Evolutionary conservation across 2,888 invertebrate species (phyloP), one percentile per base, ranked within the genome.

Genomic region (Lumbricus terrestris): DNA sequence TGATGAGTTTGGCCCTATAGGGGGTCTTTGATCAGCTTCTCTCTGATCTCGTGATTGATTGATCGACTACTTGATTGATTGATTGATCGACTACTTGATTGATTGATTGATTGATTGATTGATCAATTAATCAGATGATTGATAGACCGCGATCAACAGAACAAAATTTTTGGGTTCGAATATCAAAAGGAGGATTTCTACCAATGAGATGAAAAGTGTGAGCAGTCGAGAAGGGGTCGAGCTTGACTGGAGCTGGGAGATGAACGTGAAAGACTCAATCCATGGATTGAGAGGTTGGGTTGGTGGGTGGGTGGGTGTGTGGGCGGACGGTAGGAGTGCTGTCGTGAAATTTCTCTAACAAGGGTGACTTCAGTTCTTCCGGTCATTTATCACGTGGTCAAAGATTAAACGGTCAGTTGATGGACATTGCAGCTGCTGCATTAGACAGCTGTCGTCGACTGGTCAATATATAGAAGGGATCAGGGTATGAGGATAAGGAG

Each of bases 331-430:
- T 29, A 69, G 69, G 29, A 69, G 69, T 29, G 69, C 13, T 69
- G 69, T 69, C 69, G 16, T n/a, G 69, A 69, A n/a, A 69, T 69
- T 69, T n/a, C 69, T n/a, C 85, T 85, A 85, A 85, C 85, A 85
- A 85, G 85, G 85, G 35, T 37, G 37, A 69, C 35, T 85, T 34
- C 37, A 23, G 11, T 85, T 85, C 85, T 85, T 85, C 85, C 85
- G 85, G 85, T 85, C 37, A 85, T 85, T 85, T 35, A 37, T 37
- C 85, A 85, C 85, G n/a, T n/a, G 85, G 85, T 85, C 85, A 85
- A 85, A 85, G 85, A 85, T 85, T 85, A 34, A 37, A 85, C 85
- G 85, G 85, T 34, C 85, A 85, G 85, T 85, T 85, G 85, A 85
- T 34, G 34, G 85, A 37, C 85, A 69, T 13, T 38, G 38, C 69